Evolutionary conservation across 1,140 invertebrate genomes (phyloP).

Genomic region (Batillaria attramentaria): DNA sequence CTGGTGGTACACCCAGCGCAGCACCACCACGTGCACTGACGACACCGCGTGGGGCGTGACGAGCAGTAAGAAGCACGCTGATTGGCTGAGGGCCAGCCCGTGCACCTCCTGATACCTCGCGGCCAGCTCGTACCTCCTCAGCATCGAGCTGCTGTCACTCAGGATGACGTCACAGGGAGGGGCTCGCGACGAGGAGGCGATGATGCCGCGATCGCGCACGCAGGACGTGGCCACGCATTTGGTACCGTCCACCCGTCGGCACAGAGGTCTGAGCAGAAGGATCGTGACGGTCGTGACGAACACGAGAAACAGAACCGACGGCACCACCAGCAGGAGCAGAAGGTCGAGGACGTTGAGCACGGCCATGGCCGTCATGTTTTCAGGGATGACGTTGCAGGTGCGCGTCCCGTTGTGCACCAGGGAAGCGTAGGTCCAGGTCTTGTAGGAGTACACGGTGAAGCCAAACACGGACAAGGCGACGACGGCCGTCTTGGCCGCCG

Average conservation of each 20-base stretch:
- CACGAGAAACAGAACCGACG: conserved; percentile 44
- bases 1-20: conserved; percentile 19
- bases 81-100: conserved; percentile 47
- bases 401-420: conserved; percentile 19
- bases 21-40: conserved; percentile 37
- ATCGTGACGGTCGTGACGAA: conserved; percentile 41
- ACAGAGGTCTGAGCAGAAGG: not conserved
- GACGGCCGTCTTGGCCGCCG: conserved; percentile 42
- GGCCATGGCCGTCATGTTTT: conserved; percentile 52
- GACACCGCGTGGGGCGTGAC: conserved; percentile 53
- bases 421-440: conserved; percentile 57
- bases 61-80: conserved; percentile 50
- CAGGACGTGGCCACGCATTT: conserved; percentile 25
- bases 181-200: not conserved
- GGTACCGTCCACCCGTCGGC: not conserved
- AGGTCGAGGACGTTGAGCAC: conserved; percentile 55
- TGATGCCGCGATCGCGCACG: conserved; percentile 21
- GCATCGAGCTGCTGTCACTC: not conserved
- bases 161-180: not conserved
- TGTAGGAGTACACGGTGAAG: conserved; percentile 59
- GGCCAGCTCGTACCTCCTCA: not conserved
- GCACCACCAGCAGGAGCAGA: conserved; percentile 45
- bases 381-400: conserved; percentile 52
- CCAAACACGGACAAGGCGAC: conserved; percentile 46
- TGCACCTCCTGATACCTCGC: conserved; percentile 43